Evolutionary conservation across 2,888 invertebrate genomes (phyloP), one percentile per base, ranked within the genome.

Genomic region (Trachelus iudaicus): DNA sequence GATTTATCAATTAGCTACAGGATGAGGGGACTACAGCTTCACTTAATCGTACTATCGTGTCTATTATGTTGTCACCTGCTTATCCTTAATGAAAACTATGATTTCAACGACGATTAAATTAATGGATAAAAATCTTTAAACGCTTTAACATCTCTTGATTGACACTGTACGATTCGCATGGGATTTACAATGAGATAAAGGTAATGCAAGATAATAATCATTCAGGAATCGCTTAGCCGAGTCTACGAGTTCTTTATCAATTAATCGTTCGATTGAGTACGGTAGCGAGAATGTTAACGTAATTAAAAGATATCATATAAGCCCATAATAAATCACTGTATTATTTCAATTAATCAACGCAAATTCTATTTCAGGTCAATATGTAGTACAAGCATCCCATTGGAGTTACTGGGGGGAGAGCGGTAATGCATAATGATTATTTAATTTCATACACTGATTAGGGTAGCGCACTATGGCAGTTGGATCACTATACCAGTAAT

Each of bases 341-440:
- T 30, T 15, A 71, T 33, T 30, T 71, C 23, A 31, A 30, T 71
- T 71, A 71, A 71, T 71, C 30, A 6, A 9, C 37, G 11, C 12
- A 73, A 37, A 73, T 77, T 76, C 78, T 80, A 77, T 85, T 87
- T 71, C 82, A 87, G 88, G 82, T 75, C 40, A 84, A 37, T 82
- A 77, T 40, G 34, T 75, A 73, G 83, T 56, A 23, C 56, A 23
- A 56, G 84, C 82, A 69, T 76, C 69, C 6, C 77, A 84, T 31
- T 89, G 89, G 89, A 77, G 82, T n/a, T 89, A 88, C 75, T 81
- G 79, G 83, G 87, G 87, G 11, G 80, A 83, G 71, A 77, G 85
- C 73, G 89, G 89, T 89, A 85, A 85, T 82, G 56, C 56, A 56
- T 56, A 6, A 56, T 15, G 1, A 56, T 56, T 56, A 56, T 56